Percentiles rank a stretch among this genome's conserved stretches.
These are phyloP conservation scores for Megalops atlanticus DNA, from an alignment of 2,113 vertebrate genomes.

Conservation along the genomic window DNA sequence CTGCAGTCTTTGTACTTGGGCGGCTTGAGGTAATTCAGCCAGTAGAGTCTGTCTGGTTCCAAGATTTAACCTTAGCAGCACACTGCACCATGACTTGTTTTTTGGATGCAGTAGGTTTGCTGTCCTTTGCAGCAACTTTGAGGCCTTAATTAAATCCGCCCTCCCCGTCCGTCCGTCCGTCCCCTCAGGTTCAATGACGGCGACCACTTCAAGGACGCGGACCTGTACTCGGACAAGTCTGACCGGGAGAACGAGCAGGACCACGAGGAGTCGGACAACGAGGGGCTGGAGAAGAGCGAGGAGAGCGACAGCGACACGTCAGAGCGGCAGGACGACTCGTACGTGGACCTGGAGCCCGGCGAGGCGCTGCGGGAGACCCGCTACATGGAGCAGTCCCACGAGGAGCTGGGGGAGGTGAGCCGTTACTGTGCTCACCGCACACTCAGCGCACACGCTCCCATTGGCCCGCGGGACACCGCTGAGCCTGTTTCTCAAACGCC, in stretches of 20 bases:
- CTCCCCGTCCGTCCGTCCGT: background rate
- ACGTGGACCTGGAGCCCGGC: slow-evolving; percentile 81
- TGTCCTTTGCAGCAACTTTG: background rate
- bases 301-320: slow-evolving; percentile 96
- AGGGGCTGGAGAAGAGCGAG: slow-evolving; percentile 91
- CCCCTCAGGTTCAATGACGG: slow-evolving; percentile 84
- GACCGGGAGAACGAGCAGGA: slow-evolving; percentile 94
- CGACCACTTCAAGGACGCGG: slow-evolving; percentile 92
- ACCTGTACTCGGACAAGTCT: slow-evolving; percentile 95
- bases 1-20: too few relatives aligned
- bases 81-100: too few relatives aligned
- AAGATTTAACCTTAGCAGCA: too few relatives aligned
- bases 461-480: too few relatives aligned
- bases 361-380: slow-evolving; percentile 84
- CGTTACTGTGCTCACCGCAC: too few relatives aligned
- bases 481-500: too few relatives aligned
- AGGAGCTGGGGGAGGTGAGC: slow-evolving; percentile 93
- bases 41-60: too few relatives aligned
- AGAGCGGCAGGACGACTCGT: slow-evolving; percentile 92
- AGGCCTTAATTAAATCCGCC: too few relatives aligned
- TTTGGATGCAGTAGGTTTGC: too few relatives aligned
- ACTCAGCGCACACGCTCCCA: too few relatives aligned
- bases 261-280: slow-evolving; percentile 93
- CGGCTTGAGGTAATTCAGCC: too few relatives aligned
- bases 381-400: slow-evolving; percentile 86